These are phyloP conservation scores for Nestor notabilis DNA, from an alignment of 2,113 vertebrate genomes.

Conservation along the genomic window DNA sequence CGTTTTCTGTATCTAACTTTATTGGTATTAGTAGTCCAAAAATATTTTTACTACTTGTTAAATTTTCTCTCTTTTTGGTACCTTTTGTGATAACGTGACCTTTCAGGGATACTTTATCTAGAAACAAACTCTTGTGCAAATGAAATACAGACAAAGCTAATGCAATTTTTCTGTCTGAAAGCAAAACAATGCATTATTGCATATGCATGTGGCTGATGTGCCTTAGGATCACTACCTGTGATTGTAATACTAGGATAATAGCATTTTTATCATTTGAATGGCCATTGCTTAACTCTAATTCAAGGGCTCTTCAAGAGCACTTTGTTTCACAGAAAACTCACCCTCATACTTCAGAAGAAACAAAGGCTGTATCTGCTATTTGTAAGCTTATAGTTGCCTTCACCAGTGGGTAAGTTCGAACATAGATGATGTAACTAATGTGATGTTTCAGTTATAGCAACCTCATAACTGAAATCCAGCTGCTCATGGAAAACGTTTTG, in stretches of 20 bases:
- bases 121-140: slow-evolving; percentile 58
- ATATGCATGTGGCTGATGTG: slow-evolving; percentile 70
- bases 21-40: slow-evolving; percentile 5
- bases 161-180: slow-evolving; percentile 31
- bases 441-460: slow-evolving; percentile 49
- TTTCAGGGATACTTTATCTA: slow-evolving; percentile 79
- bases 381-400: slow-evolving; percentile 35
- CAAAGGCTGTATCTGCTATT: slow-evolving; percentile 28
- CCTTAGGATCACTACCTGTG: slow-evolving; percentile 77
- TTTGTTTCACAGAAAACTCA: not conserved
- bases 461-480: slow-evolving; percentile 38
- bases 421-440: not conserved
- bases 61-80: slow-evolving; percentile 74
- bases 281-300: slow-evolving; percentile 42
- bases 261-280: slow-evolving; percentile 12
- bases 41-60: slow-evolving; percentile 65
- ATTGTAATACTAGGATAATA: slow-evolving; percentile 42
- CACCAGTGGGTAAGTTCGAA: not conserved
- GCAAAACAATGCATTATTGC: slow-evolving; percentile 45
- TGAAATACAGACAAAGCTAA: slow-evolving; percentile 37
- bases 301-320: slow-evolving; percentile 46
- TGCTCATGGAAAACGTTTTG: slow-evolving; percentile 37
- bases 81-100: slow-evolving; percentile 67
- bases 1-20: slow-evolving; percentile 50
- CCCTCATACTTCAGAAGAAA: not conserved